Percentiles rank a stretch among this genome's conserved stretches.
phyloP scores from a whole-genome alignment of 2,113 vertebrate species.

The Rallus limicola region DNA sequence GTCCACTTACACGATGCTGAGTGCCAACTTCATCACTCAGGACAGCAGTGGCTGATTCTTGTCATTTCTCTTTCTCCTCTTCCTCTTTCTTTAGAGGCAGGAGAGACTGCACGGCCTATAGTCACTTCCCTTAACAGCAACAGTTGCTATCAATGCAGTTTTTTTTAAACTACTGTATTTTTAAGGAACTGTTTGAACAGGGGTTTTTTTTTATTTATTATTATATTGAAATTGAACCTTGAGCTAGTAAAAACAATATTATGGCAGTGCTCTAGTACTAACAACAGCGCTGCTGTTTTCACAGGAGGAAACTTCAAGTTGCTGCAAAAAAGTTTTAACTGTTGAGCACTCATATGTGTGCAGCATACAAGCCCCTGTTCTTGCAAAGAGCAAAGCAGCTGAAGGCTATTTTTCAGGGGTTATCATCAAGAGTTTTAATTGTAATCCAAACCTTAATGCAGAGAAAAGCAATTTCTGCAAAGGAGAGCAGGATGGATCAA shows the following conservation, averaged over 20 bases:
- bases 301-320: neutral
- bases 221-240: slow-evolving; percentile 33
- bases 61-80: neutral
- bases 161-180: slow-evolving; percentile 33
- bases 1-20: slow-evolving; percentile 3
- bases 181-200: slow-evolving; percentile 52
- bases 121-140: slow-evolving; percentile 55
- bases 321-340: neutral
- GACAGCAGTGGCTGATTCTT: neutral
- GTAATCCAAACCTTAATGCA: neutral
- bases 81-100: slow-evolving; percentile 22
- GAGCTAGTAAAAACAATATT: slow-evolving; percentile 53
- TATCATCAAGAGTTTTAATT: neutral
- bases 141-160: slow-evolving; percentile 22
- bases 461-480: neutral
- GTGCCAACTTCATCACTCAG: slow-evolving; percentile 33
- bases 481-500: neutral
- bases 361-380: neutral
- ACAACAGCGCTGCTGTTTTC: slow-evolving; percentile 22
- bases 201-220: slow-evolving; percentile 27
- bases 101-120: neutral
- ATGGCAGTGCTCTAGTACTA: neutral
- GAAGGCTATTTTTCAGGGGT: neutral
- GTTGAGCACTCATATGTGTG: neutral
- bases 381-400: neutral